phyloP scores from a whole-genome alignment of 2,113 vertebrate genomes.

The Microtus ochrogaster region DNA sequence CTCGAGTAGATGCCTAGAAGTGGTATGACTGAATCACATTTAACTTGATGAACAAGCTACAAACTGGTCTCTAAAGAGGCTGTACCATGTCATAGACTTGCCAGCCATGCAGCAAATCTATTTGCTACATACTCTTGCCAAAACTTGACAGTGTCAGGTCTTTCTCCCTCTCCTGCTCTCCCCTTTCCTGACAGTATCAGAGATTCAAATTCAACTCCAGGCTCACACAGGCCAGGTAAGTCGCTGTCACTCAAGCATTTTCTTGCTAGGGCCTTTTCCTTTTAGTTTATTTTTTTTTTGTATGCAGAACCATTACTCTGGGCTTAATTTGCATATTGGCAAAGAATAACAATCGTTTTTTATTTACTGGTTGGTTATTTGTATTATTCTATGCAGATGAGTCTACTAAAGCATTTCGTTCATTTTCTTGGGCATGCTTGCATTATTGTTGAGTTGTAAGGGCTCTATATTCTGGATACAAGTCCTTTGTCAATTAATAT shows the following conservation, averaged over 20 bases:
- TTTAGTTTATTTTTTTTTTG: not conserved
- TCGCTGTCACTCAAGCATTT: not conserved
- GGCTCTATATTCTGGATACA: conserved; percentile 6
- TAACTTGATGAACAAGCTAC: conserved; percentile 42
- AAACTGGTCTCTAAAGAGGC: conserved; percentile 5
- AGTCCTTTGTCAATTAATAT: not conserved
- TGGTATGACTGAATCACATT: not conserved
- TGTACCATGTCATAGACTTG: not conserved
- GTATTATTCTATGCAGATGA: conserved; percentile 10
- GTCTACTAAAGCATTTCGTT: conserved; percentile 14
- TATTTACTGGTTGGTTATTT: not conserved
- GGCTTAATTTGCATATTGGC: conserved; percentile 36
- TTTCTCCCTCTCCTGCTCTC: not conserved
- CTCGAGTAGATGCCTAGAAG: conserved; percentile 29
- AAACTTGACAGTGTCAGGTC: conserved; percentile 7
- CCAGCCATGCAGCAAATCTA: not conserved
- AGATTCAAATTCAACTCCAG: not conserved
- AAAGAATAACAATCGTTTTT: not conserved
- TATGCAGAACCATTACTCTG: not conserved
- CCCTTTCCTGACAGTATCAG: not conserved
- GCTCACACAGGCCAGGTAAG: not conserved
- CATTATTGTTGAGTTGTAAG: conserved; percentile 21
- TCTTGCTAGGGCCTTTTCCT: not conserved
- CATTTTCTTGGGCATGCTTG: not conserved
- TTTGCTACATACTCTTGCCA: not conserved